Conservation (phyloP, 1,140 invertebrate species). For the Lepidotrigona ventralis region DNA sequence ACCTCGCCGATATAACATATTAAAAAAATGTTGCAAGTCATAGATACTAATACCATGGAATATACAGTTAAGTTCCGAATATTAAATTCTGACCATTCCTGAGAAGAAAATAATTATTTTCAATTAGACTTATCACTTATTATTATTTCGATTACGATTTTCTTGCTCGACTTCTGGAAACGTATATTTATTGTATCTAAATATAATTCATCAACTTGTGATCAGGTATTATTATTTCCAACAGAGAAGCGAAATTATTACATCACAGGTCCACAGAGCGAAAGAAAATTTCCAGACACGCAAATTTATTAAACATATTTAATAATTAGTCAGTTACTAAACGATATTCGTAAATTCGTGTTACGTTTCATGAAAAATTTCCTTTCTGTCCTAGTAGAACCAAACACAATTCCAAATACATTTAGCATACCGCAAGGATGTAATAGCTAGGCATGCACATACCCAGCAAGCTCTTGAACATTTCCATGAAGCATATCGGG, state of each 20-base stretch:
- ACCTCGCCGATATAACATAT: constrained; percentile 68
- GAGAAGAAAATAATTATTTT: constrained; percentile 6
- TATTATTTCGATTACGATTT: background rate
- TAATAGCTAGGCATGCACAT: constrained; percentile 68
- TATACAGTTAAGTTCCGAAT: constrained; percentile 30
- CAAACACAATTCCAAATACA: background rate
- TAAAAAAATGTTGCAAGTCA: constrained; percentile 66
- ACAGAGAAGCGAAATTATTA: background rate
- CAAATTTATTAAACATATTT: background rate
- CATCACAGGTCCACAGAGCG: background rate
- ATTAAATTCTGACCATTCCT: constrained; percentile 59
- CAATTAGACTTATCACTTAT: background rate
- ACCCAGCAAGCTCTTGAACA: constrained; percentile 59
- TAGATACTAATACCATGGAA: constrained; percentile 42
- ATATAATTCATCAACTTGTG: background rate
- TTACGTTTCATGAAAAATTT: background rate
- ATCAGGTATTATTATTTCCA: background rate
- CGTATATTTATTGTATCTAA: background rate
- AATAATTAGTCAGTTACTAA: background rate
- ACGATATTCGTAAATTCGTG: background rate
- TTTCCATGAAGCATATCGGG: constrained; percentile 61
- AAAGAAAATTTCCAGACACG: background rate
- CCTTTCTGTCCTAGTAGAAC: background rate
- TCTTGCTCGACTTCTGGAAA: background rate
- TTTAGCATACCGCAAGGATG: constrained; percentile 61